phyloP scores from a whole-genome alignment of 2,113 vertebrate species.

The Mohoua ochrocephala region DNA sequence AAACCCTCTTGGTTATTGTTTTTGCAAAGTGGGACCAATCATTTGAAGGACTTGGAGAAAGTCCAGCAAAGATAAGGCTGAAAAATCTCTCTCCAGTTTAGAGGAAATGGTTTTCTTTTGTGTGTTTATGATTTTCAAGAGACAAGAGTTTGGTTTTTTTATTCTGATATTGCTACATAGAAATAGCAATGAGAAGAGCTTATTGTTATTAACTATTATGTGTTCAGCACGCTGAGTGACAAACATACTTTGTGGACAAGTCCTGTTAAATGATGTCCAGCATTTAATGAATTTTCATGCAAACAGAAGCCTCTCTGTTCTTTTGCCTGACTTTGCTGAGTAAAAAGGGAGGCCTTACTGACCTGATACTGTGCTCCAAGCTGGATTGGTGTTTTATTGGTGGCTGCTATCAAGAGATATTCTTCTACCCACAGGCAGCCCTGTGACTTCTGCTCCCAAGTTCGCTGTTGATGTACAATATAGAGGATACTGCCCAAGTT shows the following conservation, averaged over 20 bases:
- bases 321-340: background rate
- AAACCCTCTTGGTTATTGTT: background rate
- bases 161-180: background rate
- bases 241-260: background rate
- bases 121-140: background rate
- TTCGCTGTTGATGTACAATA: background rate
- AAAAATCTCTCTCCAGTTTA: background rate
- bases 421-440: background rate
- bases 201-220: background rate
- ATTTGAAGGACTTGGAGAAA: background rate
- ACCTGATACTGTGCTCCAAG: background rate
- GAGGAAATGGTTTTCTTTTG: background rate
- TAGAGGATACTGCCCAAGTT: background rate
- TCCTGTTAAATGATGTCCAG: background rate
- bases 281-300: background rate
- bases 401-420: background rate
- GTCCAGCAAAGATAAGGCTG: constrained; percentile 5
- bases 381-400: background rate
- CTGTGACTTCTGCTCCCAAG: background rate
- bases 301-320: background rate
- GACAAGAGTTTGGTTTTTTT: background rate
- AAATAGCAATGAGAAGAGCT: background rate
- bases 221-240: background rate
- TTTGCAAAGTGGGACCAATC: background rate
- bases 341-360: background rate